Base-by-base conservation (phyloP, 1,140 invertebrate species). In the Wasmannia auropunctata region DNA sequence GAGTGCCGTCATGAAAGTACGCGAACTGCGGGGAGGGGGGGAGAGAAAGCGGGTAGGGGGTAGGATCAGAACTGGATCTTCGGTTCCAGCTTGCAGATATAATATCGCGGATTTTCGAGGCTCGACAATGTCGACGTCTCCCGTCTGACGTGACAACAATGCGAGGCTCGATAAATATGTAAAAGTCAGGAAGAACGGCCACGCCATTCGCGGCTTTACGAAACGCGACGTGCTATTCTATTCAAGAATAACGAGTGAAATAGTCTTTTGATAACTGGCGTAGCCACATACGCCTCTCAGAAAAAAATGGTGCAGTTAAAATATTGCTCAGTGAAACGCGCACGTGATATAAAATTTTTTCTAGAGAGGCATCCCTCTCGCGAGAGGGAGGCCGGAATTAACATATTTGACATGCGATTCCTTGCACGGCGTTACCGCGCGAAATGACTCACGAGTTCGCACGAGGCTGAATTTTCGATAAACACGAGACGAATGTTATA, bases 81-180 rank as follows among this genome's bases (percentile, higher is more conserved):
- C 43, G 79, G 60, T 43, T 46, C 34, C 58, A 31, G 74, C 67
- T 67, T 43, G 72, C 74, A 72, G 77, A 88, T 88, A 86, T 85
- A 90, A 91, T 88, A 88, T 84, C 72, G 67, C 89, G 89, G 79
- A 88, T 88, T 91, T 91, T 90, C 72, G 56, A 62, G 51, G 87
- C 86, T 85, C 90, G 87, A 87, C 88, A 85, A 88, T 91, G 85
- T 92, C 83, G 87, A 87, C 91, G 88, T 87, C 83, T 74, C 84
- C 56, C 70, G 75, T 87, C 85, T 92, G 92, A 92, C 91, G 88
- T 80, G 86, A 86, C 84, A 75, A 92, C 92, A 92, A 92, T 90
- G 88, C 85, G 80, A 86, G 87, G 58, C 76, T 79, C 88, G 89
- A 92, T 92, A 92, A 91, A 92, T 92, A 92, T 92, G 91, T 92